These are phyloP conservation scores for Scolanthus callimorphus DNA, from an alignment of 92 coral and sea anemone species.

Conservation along the genomic window DNA sequence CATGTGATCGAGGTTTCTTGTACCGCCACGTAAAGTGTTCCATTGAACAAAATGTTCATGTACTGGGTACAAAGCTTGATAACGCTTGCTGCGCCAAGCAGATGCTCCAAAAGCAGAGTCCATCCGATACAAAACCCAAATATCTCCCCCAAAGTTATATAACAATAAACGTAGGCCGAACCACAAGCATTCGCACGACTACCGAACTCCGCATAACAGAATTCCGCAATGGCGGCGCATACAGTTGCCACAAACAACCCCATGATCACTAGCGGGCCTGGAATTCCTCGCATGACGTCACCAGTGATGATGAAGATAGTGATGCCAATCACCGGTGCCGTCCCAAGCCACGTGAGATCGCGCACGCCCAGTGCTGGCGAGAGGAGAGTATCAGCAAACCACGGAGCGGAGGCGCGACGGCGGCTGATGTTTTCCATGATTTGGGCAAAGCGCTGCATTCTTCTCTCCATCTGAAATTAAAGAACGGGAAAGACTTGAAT, in stretches of 20 bases:
- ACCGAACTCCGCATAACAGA: slow-evolving; percentile 67
- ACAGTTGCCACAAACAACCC: slow-evolving; percentile 40
- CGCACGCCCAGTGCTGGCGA: slow-evolving; percentile 1
- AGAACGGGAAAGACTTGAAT: too few relatives aligned
- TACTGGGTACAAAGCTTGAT: slow-evolving; percentile 55
- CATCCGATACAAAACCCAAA: slow-evolving; percentile 66
- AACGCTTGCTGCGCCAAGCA: slow-evolving; percentile 20
- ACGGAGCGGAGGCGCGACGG: background rate
- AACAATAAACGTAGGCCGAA: slow-evolving; percentile 53
- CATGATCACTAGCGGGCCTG: slow-evolving; percentile 46
- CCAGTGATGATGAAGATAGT: slow-evolving; percentile 52
- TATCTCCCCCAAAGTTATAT: slow-evolving; percentile 53
- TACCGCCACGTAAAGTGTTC: slow-evolving; percentile 5
- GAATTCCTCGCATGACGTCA: slow-evolving; percentile 25
- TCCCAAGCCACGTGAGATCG: slow-evolving; percentile 37
- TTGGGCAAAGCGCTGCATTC: background rate
- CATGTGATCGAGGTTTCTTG: background rate
- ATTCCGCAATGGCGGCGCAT: slow-evolving; percentile 24
- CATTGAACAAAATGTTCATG: slow-evolving; percentile 29
- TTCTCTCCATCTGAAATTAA: too few relatives aligned
- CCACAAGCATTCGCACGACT: slow-evolving; percentile 52
- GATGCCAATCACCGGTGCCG: slow-evolving; percentile 35
- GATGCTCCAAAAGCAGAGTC: slow-evolving; percentile 38
- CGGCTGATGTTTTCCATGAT: background rate
- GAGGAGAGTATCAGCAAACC: slow-evolving; percentile 8